A percentile compares a stretch with the other conserved stretches of the same genome.
Conservation (phyloP, 2,113 vertebrate genomes). For the Malurus alboscapulatus region DNA sequence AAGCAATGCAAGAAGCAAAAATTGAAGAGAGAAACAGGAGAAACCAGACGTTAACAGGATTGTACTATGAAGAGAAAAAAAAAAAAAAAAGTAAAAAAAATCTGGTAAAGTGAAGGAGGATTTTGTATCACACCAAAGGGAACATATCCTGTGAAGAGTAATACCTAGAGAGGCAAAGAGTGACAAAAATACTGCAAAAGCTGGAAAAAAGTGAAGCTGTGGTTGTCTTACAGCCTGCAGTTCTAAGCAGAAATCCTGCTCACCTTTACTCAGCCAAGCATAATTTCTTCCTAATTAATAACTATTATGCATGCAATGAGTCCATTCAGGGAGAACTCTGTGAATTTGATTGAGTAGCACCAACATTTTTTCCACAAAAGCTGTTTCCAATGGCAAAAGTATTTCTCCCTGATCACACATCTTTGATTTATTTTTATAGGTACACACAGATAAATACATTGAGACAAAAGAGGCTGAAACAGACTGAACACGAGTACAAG, state of each 20-base stretch:
- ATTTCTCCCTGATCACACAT: not conserved
- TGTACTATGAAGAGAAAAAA: not conserved
- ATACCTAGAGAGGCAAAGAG: fast-evolving
- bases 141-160: not conserved
- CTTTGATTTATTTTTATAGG: not conserved
- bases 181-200: not conserved
- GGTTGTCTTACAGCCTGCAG: not conserved
- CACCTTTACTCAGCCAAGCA: not conserved
- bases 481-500: fast-evolving
- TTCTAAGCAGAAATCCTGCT: not conserved
- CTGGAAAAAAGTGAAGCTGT: not conserved
- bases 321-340: not conserved
- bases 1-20: not conserved
- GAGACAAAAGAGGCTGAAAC: not conserved
- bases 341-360: not conserved
- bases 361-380: not conserved
- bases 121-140: not conserved
- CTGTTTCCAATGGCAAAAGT: not conserved
- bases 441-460: fast-evolving
- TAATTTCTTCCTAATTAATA: not conserved
- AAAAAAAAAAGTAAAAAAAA: not conserved
- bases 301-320: not conserved
- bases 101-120: not conserved
- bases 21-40: not conserved
- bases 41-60: not conserved